Evolutionary conservation across 2,797 vertebrate species (phyloP).

Genomic region (Melanotaenia pygmaea): DNA sequence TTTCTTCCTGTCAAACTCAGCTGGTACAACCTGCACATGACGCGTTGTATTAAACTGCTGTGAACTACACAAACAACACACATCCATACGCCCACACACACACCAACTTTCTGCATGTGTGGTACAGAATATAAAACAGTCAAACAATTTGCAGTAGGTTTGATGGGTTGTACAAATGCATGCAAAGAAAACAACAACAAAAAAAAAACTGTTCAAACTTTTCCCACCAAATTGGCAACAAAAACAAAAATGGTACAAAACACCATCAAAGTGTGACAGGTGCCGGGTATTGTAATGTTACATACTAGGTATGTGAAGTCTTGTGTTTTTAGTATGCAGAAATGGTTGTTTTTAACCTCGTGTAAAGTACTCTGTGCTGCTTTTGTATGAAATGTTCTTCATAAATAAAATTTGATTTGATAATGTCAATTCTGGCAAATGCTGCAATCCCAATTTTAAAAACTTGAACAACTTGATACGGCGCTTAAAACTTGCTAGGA

Average conservation of each 20-base stretch:
- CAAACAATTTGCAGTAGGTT: background rate
- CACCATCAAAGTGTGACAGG: background rate
- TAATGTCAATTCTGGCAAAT: background rate
- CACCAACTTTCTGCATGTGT: background rate
- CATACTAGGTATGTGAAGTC: no score
- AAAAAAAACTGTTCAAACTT: background rate
- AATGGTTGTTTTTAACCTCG: background rate
- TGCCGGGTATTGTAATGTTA: no score
- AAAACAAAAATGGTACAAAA: background rate
- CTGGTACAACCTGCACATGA: constrained; percentile 38
- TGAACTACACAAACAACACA: constrained; percentile 5
- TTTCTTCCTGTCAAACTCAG: constrained; percentile 44
- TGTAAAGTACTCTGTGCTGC: background rate
- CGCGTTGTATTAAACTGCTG: constrained; percentile 12
- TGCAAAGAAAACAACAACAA: background rate
- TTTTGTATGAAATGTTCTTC: background rate
- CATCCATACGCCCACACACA: background rate
- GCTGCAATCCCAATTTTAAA: background rate
- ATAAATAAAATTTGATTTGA: background rate
- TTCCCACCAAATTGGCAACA: background rate
- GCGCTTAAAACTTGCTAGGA: background rate
- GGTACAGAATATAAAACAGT: background rate
- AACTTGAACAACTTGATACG: background rate
- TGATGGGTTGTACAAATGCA: background rate
- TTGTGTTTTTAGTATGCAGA: background rate